A percentile compares a stretch with the other conserved stretches of the same genome.
These are phyloP conservation scores for Oconnorella tubifera DNA, from an alignment of 2,888 invertebrate genomes.

Conservation along the genomic window DNA sequence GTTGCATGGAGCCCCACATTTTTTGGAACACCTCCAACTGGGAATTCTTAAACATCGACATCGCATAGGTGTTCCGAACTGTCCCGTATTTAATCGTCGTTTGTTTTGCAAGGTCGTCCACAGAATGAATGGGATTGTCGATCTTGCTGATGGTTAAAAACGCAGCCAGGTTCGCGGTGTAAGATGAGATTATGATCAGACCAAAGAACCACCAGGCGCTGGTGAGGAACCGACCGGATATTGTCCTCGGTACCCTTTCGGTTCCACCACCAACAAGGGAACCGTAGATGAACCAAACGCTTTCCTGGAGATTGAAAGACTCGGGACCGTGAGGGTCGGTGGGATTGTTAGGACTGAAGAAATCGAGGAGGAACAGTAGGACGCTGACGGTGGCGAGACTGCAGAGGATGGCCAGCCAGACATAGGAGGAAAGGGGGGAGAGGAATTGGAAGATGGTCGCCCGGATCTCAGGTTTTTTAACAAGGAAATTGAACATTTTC, in stretches of 20 bases:
- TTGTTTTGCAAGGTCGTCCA: constrained; percentile 47
- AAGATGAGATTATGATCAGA: constrained; percentile 52
- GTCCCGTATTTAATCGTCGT: constrained; percentile 50
- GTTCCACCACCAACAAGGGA: constrained; percentile 46
- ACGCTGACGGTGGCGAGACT: constrained; percentile 48
- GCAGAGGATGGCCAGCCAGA: constrained; percentile 48
- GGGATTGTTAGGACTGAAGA: constrained; percentile 43
- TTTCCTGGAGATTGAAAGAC: constrained; percentile 41
- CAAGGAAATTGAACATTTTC: constrained; percentile 48
- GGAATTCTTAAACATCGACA: constrained; percentile 50
- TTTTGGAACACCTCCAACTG: constrained; percentile 51
- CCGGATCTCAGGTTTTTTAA: constrained; percentile 44
- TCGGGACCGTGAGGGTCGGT: neutral
- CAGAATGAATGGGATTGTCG: constrained; percentile 51
- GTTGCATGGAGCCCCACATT: constrained; percentile 53
- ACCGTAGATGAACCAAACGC: constrained; percentile 53
- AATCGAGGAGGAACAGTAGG: constrained; percentile 46
- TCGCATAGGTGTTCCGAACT: constrained; percentile 48
- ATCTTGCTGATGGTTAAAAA: constrained; percentile 54
- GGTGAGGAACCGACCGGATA: constrained; percentile 47
- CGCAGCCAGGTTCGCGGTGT: constrained; percentile 53
- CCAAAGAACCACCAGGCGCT: constrained; percentile 54
- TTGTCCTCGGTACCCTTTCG: constrained; percentile 23
- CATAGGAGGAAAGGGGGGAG: constrained; percentile 46
- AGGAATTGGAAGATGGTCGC: constrained; percentile 53